Evolutionary conservation across 2,797 vertebrate genomes (phyloP).

Genomic region (Labroides dimidiatus): DNA sequence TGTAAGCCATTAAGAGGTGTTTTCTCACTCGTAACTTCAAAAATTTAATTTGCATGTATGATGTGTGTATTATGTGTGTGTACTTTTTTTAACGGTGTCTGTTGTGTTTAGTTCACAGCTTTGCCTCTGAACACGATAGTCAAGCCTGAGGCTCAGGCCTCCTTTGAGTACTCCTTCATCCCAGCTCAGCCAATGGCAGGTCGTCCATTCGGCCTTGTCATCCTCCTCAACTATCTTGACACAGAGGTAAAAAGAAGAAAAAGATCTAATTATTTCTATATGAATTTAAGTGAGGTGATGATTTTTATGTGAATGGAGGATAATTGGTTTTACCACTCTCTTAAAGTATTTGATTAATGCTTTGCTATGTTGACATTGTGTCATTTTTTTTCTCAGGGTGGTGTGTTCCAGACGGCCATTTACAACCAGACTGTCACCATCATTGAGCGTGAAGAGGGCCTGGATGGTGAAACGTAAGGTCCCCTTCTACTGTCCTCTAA

Average conservation of each 20-base stretch:
- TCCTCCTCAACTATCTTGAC: conserved; percentile 84
- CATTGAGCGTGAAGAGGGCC: conserved; percentile 81
- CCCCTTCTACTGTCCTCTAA: background rate
- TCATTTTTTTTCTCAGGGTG: conserved; percentile 65
- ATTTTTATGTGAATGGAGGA: too few relatives aligned
- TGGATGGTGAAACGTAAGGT: conserved; percentile 86
- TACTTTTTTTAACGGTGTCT: background rate
- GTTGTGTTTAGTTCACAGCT: conserved; percentile 81
- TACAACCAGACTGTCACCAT: conserved; percentile 88
- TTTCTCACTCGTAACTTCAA: too few relatives aligned
- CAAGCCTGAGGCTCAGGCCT: conserved; percentile 81
- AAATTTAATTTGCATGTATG: background rate
- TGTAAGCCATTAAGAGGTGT: too few relatives aligned
- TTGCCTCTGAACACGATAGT: conserved; percentile 79
- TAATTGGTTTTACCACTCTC: too few relatives aligned
- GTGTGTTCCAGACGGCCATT: conserved; percentile 80
- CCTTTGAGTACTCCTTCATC: conserved; percentile 87
- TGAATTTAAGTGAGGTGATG: too few relatives aligned
- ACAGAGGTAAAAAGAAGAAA: conserved; percentile 67
- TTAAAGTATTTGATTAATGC: too few relatives aligned
- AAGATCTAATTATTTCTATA: background rate
- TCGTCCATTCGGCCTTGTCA: conserved; percentile 84
- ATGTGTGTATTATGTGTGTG: background rate
- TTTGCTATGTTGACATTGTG: too few relatives aligned
- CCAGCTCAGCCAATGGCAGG: conserved; percentile 84